Conservation (phyloP, 2,113 vertebrate genomes). For the Oryzias javanicus region DNA sequence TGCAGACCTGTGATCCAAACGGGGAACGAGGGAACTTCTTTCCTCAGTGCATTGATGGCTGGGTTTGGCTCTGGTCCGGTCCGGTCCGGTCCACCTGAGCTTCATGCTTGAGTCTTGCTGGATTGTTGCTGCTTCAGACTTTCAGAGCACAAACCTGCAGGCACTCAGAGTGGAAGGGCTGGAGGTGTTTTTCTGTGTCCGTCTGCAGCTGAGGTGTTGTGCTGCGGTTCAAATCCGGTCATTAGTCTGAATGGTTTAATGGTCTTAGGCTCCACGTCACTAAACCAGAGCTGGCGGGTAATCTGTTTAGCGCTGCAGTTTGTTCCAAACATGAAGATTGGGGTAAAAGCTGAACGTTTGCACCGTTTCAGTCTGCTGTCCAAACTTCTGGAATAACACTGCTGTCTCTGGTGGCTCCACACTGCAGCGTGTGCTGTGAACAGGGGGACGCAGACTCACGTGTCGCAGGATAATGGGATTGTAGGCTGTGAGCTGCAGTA, state of each 20-base stretch:
- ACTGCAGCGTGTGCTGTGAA: not conserved
- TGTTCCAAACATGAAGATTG: not conserved
- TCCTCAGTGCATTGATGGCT: too few species aligned
- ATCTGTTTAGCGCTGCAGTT: not conserved
- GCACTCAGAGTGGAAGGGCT: too few species aligned
- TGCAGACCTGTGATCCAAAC: too few species aligned
- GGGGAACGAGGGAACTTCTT: too few species aligned
- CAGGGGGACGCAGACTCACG: constrained; percentile 6
- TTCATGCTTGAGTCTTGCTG: too few species aligned
- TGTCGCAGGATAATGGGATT: constrained; percentile 65
- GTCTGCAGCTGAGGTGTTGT: not conserved
- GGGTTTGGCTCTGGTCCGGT: too few species aligned
- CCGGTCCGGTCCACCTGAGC: too few species aligned
- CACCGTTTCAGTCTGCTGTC: not conserved
- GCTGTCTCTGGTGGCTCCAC: not conserved
- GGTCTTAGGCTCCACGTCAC: not conserved
- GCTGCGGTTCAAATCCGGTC: not conserved
- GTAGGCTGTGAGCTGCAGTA: constrained; percentile 44
- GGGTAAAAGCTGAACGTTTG: not conserved
- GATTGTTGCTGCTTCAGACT: too few species aligned
- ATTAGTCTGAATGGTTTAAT: constrained; percentile 1
- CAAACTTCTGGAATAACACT: not conserved
- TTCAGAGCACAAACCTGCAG: too few species aligned
- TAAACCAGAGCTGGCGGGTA: not conserved
- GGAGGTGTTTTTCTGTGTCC: not conserved